These are phyloP conservation scores for Aleadryas rufinucha DNA, from an alignment of 2,113 vertebrate species.

Conservation along the genomic window DNA sequence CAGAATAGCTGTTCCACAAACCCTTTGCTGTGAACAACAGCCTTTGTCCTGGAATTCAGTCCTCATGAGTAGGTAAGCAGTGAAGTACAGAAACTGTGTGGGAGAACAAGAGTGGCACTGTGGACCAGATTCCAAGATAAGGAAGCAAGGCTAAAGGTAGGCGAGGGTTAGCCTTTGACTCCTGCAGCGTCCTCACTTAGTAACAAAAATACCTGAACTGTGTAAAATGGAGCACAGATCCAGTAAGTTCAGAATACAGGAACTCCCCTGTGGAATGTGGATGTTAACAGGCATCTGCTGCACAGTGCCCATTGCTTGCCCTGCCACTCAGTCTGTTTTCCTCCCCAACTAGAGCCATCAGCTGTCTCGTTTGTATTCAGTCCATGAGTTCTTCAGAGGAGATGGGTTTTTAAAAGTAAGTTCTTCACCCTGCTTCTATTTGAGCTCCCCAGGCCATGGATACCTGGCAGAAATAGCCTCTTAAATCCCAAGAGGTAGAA, in stretches of 20 bases:
- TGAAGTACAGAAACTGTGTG: not conserved
- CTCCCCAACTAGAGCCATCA: not conserved
- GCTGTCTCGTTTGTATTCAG: not conserved
- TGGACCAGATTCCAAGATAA: not conserved
- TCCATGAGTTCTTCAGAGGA: not conserved
- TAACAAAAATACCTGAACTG: not conserved
- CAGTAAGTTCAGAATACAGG: not conserved
- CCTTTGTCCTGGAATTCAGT: slow-evolving; percentile 9
- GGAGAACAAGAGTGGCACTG: not conserved
- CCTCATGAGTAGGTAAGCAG: not conserved
- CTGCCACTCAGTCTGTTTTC: not conserved
- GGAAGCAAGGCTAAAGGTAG: not conserved
- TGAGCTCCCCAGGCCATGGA: not conserved
- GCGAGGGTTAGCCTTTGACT: not conserved
- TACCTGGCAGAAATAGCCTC: not conserved
- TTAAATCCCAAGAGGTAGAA: not conserved
- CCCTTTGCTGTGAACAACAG: not conserved
- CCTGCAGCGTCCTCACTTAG: not conserved
- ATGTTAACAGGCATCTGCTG: not conserved
- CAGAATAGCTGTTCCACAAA: slow-evolving; percentile 35
- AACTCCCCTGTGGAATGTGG: not conserved
- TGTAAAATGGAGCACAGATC: not conserved
- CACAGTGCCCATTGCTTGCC: not conserved
- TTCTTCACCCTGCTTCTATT: not conserved
- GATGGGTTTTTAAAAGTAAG: not conserved